Conservation (phyloP, 2,797 vertebrate species). For the Hippocampus kuda region DNA sequence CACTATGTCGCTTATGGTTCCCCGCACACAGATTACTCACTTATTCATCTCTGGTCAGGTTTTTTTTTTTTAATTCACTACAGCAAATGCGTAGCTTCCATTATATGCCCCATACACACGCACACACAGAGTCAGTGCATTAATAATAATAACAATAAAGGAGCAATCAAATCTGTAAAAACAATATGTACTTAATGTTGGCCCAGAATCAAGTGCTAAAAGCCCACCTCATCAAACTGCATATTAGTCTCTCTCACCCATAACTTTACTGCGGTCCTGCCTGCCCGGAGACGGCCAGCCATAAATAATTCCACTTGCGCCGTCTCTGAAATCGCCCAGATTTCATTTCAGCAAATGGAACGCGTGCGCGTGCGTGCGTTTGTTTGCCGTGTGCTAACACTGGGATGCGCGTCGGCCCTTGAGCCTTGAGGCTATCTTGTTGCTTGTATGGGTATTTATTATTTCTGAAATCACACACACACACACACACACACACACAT, state of each 20-base stretch:
- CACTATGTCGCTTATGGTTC: slow-evolving; percentile 45
- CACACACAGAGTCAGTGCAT: slow-evolving; percentile 40
- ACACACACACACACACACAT: background rate
- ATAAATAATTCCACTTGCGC: slow-evolving; percentile 76
- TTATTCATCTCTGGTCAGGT: slow-evolving; percentile 34
- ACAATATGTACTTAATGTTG: slow-evolving; percentile 73
- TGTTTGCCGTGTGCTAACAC: slow-evolving; percentile 13
- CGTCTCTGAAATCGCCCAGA: slow-evolving; percentile 64
- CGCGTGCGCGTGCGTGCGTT: slow-evolving; percentile 28
- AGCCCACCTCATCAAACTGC: slow-evolving; percentile 72
- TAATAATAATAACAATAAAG: slow-evolving; percentile 75
- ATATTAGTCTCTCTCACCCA: slow-evolving; percentile 66
- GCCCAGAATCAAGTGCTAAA: slow-evolving; percentile 61
- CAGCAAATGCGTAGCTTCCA: slow-evolving; percentile 24
- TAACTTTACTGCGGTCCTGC: slow-evolving; percentile 74
- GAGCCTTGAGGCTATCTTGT: slow-evolving; percentile 45
- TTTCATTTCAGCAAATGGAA: slow-evolving; percentile 76
- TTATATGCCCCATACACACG: slow-evolving; percentile 28
- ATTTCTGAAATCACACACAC: slow-evolving; percentile 50
- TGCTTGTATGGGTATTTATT: slow-evolving; percentile 30
- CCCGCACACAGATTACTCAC: slow-evolving; percentile 38
- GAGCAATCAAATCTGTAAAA: slow-evolving; percentile 69
- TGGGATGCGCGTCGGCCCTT: slow-evolving; percentile 30
- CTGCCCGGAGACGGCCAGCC: slow-evolving; percentile 57
- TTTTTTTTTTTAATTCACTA: slow-evolving; percentile 25